Conservation (phyloP, 2,888 invertebrate genomes). For the Melolontha melolontha region DNA sequence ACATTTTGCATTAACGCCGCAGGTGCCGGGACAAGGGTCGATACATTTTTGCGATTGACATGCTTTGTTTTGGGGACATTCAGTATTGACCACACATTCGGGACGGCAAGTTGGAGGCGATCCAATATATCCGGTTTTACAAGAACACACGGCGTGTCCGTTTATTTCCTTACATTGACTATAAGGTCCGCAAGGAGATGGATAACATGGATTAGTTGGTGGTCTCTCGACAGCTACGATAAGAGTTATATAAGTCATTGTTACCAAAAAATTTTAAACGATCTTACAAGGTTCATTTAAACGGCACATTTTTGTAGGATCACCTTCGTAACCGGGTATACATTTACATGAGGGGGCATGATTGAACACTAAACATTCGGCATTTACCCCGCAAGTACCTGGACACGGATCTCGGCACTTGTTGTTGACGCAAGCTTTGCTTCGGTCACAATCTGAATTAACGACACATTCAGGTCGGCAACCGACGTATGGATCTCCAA, state of each 20-base stretch:
- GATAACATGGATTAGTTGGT: conserved; percentile 69
- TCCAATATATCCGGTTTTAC: conserved; percentile 72
- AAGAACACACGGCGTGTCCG: conserved; percentile 74
- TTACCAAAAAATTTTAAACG: background rate
- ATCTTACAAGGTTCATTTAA: conserved; percentile 60
- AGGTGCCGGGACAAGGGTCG: conserved; percentile 76
- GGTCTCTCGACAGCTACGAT: conserved; percentile 38
- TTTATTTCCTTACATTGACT: conserved; percentile 74
- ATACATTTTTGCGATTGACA: conserved; percentile 74
- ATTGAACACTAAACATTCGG: conserved; percentile 72
- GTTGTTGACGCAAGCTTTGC: conserved; percentile 76
- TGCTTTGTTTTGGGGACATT: conserved; percentile 74
- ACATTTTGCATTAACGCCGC: conserved; percentile 75
- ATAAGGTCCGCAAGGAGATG: conserved; percentile 77
- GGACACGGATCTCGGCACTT: conserved; percentile 73
- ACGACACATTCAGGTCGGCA: conserved; percentile 78
- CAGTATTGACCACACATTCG: conserved; percentile 75
- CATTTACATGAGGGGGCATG: conserved; percentile 77
- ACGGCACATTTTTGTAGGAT: conserved; percentile 69
- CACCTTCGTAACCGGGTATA: conserved; percentile 71
- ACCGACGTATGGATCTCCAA: conserved; percentile 74
- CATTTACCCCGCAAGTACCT: conserved; percentile 71
- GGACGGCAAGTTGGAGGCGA: conserved; percentile 75
- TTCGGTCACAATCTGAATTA: conserved; percentile 74
- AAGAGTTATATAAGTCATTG: conserved; percentile 13